Conservation (phyloP, 2,888 invertebrate species). For the Zootermopsis nevadensis region DNA sequence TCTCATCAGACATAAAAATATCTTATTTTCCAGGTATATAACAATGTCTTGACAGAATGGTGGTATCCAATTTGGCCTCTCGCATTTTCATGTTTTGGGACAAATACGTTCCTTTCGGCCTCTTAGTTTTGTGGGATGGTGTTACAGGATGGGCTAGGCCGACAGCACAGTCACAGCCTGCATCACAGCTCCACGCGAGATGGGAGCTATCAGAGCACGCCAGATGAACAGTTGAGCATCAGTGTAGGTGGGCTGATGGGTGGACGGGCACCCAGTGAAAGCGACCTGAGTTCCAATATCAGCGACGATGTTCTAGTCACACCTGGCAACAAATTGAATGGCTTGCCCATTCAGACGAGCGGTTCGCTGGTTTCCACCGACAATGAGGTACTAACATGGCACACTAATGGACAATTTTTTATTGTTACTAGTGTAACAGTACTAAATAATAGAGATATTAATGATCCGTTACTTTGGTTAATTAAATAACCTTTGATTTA, state of each 20-base stretch:
- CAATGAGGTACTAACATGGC: constrained; percentile 34
- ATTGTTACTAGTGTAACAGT: too few relatives aligned
- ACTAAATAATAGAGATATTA: too few relatives aligned
- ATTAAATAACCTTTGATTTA: too few relatives aligned
- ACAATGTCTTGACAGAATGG: too few relatives aligned
- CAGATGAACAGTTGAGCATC: constrained; percentile 53
- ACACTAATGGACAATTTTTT: too few relatives aligned
- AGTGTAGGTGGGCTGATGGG: constrained; percentile 34
- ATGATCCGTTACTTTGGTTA: too few relatives aligned
- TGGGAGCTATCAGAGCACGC: constrained; percentile 54
- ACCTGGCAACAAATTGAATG: constrained; percentile 24
- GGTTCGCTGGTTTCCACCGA: constrained; percentile 45
- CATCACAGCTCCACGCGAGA: constrained; percentile 40
- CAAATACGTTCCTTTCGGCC: too few relatives aligned
- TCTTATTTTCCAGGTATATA: too few relatives aligned
- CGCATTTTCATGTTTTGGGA: too few relatives aligned
- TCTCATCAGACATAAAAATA: too few relatives aligned
- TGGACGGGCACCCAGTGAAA: constrained; percentile 55
- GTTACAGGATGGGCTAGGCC: constrained; percentile 16
- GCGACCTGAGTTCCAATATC: constrained; percentile 57
- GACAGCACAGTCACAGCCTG: constrained; percentile 24
- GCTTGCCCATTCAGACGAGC: constrained; percentile 28
- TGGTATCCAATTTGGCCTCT: too few relatives aligned
- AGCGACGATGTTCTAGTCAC: constrained; percentile 56
- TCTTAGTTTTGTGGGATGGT: too few relatives aligned